Evolutionary conservation across 2,888 invertebrate genomes (phyloP), one percentile per base, ranked within the genome.

Genomic region (Clostera curtula): DNA sequence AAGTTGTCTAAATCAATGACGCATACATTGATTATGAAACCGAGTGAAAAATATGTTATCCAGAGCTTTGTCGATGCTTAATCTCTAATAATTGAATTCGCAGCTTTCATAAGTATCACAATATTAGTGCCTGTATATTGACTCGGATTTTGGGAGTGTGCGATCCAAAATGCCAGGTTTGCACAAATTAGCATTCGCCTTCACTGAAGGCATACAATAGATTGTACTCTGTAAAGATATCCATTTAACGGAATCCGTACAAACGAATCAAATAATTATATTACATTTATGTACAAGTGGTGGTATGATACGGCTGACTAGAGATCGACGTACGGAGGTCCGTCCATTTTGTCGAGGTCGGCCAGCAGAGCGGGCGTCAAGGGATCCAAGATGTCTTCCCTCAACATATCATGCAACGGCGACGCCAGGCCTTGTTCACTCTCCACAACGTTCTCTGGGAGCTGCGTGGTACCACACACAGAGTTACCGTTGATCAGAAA

Each of bases 401-500:
- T 69, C 29, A 80, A 49, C 48, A 80, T 76, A 44, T 80, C 83
- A 43, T 71, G 70, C 17, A 83, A 58, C 30, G 82, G 80, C 4
- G 79, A 75, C 11, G 66, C 45, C 42, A 77, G 44, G 3, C 50
- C 62, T 36, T 56, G 65, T 17, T 64, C 69, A 38, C 44, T 58
- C 12, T 69, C 77, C 26, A 67, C 71, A n/a, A 63, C 61, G 23
- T 59, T 36, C 19, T 60, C 66, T 30, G 62, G 64, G 9, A 75
- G 43, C 39, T 62, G 66, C 13, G 52, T 39, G 5, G 63, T 38
- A 13, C 63, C 70, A 39, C 72, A 72, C 33, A 74, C 67, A 12
- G 87, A 87, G 53, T 88, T 88, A 7, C 88, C 89, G 49, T 88
- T 88, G 25, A 88, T 88, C 4, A 88, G 72, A 43, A 86, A 88